Evolutionary conservation across 1,140 invertebrate genomes (phyloP).

Genomic region (Chelonus insularis): DNA sequence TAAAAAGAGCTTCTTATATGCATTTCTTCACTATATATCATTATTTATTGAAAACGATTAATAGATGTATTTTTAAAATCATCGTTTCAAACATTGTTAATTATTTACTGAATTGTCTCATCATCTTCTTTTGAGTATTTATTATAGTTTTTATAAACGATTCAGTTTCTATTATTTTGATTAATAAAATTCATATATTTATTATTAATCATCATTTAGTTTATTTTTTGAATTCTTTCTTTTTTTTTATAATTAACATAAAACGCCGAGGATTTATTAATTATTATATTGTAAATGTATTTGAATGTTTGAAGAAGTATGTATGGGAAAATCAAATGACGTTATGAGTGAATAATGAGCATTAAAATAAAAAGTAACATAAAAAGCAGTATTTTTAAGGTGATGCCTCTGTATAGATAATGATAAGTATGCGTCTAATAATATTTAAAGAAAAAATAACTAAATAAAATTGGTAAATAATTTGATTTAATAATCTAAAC

Average conservation of each 20-base stretch:
- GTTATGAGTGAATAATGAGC: constrained; percentile 6
- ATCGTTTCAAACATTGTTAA: no score
- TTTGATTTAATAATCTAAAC: no score
- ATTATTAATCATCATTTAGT: background rate
- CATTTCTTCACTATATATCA: no score
- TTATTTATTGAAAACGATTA: no score
- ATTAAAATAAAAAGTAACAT: background rate
- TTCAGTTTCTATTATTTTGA: background rate
- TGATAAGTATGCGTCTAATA: constrained; percentile 16
- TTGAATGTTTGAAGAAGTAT: background rate
- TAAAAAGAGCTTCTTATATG: no score
- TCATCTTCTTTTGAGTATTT: no score
- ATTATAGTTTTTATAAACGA: no score
- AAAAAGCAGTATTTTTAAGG: constrained; percentile 27
- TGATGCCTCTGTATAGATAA: constrained; percentile 29
- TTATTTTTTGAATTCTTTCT: background rate
- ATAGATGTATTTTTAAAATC: no score
- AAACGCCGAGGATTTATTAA: background rate
- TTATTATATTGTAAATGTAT: background rate
- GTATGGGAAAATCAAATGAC: background rate
- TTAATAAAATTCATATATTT: background rate
- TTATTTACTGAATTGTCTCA: no score
- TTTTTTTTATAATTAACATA: background rate
- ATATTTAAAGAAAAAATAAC: background rate
- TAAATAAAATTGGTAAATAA: no score